These are phyloP conservation scores for Paramuricea clavata DNA, from an alignment of 92 coral and sea anemone genomes.

Conservation along the genomic window DNA sequence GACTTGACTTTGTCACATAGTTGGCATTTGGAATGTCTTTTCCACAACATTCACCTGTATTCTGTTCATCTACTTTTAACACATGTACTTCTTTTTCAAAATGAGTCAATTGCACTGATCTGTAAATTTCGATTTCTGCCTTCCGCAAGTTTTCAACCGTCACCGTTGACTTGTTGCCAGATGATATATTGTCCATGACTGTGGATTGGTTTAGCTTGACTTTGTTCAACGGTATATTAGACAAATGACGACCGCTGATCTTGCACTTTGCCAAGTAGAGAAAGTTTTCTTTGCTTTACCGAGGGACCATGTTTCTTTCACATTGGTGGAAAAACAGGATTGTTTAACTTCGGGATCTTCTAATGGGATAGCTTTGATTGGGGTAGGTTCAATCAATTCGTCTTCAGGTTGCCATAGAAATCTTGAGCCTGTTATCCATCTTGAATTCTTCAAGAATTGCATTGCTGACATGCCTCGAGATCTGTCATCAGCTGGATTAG, in stretches of 20 bases:
- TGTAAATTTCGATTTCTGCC: constrained; percentile 1
- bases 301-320: too few relatives aligned
- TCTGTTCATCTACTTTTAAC: neutral
- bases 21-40: neutral
- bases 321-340: too few relatives aligned
- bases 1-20: neutral
- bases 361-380: too few relatives aligned
- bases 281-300: too few relatives aligned
- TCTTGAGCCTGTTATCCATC: too few relatives aligned
- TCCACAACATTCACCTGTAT: neutral
- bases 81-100: neutral
- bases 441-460: too few relatives aligned
- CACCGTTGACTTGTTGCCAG: neutral
- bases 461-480: too few relatives aligned
- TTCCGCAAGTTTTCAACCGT: neutral
- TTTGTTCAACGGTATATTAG: neutral
- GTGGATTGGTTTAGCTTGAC: neutral
- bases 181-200: neutral
- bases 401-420: constrained; percentile 1
- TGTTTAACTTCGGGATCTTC: too few relatives aligned
- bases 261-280: too few relatives aligned
- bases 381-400: neutral
- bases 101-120: neutral
- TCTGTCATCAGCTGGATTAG: too few relatives aligned
- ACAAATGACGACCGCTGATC: too few relatives aligned